These are phyloP conservation scores for Anoplolepis gracilipes DNA, from an alignment of 1,140 invertebrate species.

Conservation along the genomic window DNA sequence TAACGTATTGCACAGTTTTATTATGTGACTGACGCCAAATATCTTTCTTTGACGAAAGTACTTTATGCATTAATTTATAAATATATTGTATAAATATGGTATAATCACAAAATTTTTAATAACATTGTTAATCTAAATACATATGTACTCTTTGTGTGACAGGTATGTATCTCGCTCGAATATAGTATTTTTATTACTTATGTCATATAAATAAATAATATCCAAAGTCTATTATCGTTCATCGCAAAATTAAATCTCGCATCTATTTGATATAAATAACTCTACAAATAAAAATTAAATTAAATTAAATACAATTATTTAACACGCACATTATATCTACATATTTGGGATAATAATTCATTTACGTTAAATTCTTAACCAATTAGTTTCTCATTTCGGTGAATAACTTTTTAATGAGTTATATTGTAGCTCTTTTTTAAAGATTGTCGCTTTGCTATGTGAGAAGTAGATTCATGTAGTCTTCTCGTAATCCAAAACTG, in stretches of 20 bases:
- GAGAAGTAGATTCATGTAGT: constrained; percentile 33
- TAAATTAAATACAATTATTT: constrained; percentile 39
- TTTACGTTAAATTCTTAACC: constrained; percentile 27
- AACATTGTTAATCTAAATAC: constrained; percentile 34
- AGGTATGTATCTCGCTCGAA: neutral
- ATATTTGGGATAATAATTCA: neutral
- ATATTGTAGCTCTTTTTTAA: neutral
- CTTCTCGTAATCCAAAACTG: constrained; percentile 18
- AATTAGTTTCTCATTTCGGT: neutral
- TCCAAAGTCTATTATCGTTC: neutral
- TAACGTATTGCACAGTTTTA: constrained; percentile 5
- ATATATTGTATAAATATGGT: neutral
- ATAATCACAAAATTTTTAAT: constrained; percentile 24
- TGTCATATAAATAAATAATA: constrained; percentile 42
- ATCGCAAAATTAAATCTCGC: constrained; percentile 17
- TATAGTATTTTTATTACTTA: constrained; percentile 2
- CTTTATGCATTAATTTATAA: constrained; percentile 26
- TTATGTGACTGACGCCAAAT: constrained; percentile 10
- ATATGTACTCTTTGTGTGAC: neutral
- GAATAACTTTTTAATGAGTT: neutral
- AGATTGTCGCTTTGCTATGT: constrained; percentile 18
- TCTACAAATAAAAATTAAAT: constrained; percentile 19
- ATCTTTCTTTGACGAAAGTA: constrained; percentile 40
- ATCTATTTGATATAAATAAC: neutral
- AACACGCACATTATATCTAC: neutral